phyloP scores from a whole-genome alignment of 2,113 vertebrate species.

The Thymallus thymallus region DNA sequence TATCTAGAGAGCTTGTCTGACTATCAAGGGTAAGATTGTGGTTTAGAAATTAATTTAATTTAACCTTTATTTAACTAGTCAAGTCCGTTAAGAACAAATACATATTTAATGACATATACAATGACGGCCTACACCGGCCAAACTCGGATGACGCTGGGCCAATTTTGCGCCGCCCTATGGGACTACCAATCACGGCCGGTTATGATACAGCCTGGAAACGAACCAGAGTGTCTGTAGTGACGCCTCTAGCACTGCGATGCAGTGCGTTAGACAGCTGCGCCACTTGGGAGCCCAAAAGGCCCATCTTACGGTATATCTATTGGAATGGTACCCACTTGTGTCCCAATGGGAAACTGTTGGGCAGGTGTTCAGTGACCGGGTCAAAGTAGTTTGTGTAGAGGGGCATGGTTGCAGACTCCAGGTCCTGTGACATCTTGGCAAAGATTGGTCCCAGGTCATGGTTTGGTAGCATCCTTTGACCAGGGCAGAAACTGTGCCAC shows the following conservation, averaged over 20 bases:
- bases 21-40: background rate
- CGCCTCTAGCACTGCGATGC: no score
- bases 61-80: no score
- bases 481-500: slow-evolving; percentile 29
- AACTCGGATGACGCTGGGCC: no score
- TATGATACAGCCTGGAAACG: no score
- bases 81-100: no score
- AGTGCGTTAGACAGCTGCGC: no score
- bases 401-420: background rate
- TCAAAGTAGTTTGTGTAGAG: slow-evolving; percentile 49
- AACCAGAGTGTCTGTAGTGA: no score
- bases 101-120: no score
- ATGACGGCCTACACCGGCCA: no score
- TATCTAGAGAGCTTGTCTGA: background rate
- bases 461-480: slow-evolving; percentile 2
- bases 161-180: no score
- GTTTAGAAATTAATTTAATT: no score
- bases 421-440: slow-evolving; percentile 1
- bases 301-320: background rate
- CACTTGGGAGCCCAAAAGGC: background rate
- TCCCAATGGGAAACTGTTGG: background rate
- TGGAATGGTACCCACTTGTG: slow-evolving; percentile 19
- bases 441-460: slow-evolving; percentile 23
- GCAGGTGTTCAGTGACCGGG: slow-evolving; percentile 35
- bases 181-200: no score